A percentile compares a stretch with the other conserved stretches of the same genome.
Conservation (phyloP, 92 coral and sea anemone genomes). For the Umimayanthus kanabou region DNA sequence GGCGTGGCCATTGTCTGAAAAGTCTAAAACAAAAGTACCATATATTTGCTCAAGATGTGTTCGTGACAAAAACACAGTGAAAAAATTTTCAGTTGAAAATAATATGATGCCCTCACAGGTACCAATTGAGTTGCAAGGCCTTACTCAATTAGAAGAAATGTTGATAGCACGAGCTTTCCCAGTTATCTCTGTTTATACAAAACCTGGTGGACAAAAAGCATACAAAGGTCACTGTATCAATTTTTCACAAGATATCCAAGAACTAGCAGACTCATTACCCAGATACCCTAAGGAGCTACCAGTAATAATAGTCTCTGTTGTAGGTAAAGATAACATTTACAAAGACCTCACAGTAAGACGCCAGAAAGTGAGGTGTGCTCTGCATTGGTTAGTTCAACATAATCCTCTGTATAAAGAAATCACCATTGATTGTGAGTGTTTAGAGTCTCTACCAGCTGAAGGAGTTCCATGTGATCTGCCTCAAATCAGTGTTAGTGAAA, state of each 20-base stretch:
- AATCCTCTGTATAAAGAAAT: not conserved
- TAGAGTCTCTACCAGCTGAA: not conserved
- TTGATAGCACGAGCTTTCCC: constrained; percentile 1
- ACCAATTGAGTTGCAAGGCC: constrained; percentile 30
- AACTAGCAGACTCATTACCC: constrained; percentile 37
- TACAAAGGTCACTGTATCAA: not conserved
- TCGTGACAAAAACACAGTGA: constrained; percentile 51
- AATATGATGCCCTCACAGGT: constrained; percentile 61
- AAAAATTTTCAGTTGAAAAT: constrained; percentile 68
- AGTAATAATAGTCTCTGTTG: constrained; percentile 41
- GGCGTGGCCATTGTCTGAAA: constrained; percentile 40
- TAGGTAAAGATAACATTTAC: constrained; percentile 16
- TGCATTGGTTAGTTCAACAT: not conserved
- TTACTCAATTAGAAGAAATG: constrained; percentile 75
- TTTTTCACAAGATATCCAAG: too few relatives aligned
- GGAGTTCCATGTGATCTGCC: constrained; percentile 11
- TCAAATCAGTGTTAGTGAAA: not conserved
- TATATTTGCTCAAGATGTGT: constrained; percentile 65
- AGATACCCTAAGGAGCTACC: constrained; percentile 62
- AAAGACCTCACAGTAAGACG: constrained; percentile 30
- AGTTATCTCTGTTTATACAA: not conserved
- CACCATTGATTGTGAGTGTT: constrained; percentile 5
- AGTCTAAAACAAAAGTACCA: not conserved
- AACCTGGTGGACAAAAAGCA: not conserved
- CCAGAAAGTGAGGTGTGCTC: not conserved